Conservation (phyloP, 2,113 vertebrate genomes). For the Craseonycteris thonglongyai region DNA sequence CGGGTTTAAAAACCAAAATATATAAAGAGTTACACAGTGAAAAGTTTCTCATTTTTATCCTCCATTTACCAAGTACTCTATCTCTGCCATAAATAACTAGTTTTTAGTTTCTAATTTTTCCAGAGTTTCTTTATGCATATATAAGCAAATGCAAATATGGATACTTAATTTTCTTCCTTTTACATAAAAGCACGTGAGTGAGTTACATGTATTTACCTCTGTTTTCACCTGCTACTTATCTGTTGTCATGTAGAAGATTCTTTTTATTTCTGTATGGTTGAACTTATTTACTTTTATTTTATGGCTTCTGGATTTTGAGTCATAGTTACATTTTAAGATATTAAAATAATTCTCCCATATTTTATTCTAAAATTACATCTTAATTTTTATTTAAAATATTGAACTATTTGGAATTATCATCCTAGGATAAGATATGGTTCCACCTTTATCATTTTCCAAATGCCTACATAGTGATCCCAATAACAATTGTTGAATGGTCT, state of each 20-base stretch:
- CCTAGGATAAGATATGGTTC: not conserved
- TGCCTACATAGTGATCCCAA: not conserved
- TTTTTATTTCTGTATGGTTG: not conserved
- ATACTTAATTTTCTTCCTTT: not conserved
- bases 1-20: not conserved
- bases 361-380: not conserved
- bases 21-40: not conserved
- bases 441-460: conserved; percentile 11
- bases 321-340: not conserved
- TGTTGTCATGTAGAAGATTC: not conserved
- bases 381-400: conserved; percentile 19
- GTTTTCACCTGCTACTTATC: not conserved
- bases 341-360: not conserved
- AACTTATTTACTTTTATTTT: conserved; percentile 27
- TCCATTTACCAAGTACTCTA: not conserved
- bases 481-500: not conserved
- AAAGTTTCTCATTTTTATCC: not conserved
- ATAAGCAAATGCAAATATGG: not conserved
- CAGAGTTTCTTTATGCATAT: not conserved
- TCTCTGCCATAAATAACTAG: not conserved
- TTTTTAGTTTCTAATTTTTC: not conserved
- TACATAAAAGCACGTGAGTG: not conserved
- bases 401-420: not conserved
- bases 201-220: not conserved
- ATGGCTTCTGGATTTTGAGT: not conserved